Evolutionary conservation across 2,113 vertebrate species (phyloP), one percentile per base, ranked within the genome.

Genomic region (Amphilophus citrinellus): DNA sequence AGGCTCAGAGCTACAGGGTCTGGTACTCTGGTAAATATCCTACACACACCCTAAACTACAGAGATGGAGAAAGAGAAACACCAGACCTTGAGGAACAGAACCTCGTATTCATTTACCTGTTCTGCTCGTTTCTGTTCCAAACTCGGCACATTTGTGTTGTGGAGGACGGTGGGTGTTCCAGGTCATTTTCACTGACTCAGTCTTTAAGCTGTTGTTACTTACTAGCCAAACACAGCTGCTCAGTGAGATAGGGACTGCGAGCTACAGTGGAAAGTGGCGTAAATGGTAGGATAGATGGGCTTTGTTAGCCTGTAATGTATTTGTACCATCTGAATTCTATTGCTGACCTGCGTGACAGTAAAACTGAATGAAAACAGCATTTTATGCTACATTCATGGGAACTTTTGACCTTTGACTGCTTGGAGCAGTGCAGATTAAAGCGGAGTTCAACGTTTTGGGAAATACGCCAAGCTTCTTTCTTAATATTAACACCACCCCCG

Each of bases 1-100:
- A 17, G 24, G 39, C 68, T 86, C 63, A 77, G 44, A 30, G 63
- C 84, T 82, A 24, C 57, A 62, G 60, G 30, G 83, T 88, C 91
- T 89, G 89, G 87, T 85, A 20, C 86, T 89, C 92, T 92, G 92
- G 82, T 82, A 85, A 85, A 80, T 87, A 63, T 94, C 90, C 44
- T 6, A 71, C 89, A 88, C 92, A 93, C 91, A 56, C 86, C 80
- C 78, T 89, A 80, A 91, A 92, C 80, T 83, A 32, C 68, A n/a
- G 61, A 62, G 39, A 80, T 80, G 79, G 76, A 37, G 76, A 75
- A 37, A 65, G 58, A 91, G 71, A 84, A 78, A 85, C 17, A 39
- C 59, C 89, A 91, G 86, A 80, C 42, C 37, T 87, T 3, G 2
- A 82, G 65, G 39, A 92, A 84, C 84, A 86, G 83, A 88, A 79